Percentiles rank a stretch among this genome's conserved stretches.
Conservation (phyloP, 2,888 invertebrate genomes). For the Dolichomitus sp. region DNA sequence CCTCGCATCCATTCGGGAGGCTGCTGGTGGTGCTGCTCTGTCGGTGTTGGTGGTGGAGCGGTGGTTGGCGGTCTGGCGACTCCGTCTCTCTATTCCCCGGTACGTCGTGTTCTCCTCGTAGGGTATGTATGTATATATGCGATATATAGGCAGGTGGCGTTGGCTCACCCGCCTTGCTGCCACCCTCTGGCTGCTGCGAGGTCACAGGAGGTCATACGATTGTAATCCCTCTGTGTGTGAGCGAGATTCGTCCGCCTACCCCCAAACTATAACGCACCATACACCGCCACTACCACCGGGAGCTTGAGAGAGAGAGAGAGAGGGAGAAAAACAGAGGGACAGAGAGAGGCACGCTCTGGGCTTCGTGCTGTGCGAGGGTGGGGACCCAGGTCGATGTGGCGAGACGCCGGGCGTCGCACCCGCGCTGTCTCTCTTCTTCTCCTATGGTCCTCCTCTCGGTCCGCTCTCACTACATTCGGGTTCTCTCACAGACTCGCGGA, state of each 20-base stretch:
- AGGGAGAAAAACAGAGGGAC: conserved; percentile 38
- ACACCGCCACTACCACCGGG: background rate
- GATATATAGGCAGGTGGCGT: conserved; percentile 29
- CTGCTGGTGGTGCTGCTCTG: conserved; percentile 17
- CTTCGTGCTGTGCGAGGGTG: conserved; percentile 53
- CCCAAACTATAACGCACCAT: conserved; percentile 32
- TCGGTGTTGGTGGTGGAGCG: conserved; percentile 20
- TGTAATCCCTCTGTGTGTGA: conserved; percentile 71
- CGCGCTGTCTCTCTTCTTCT: conserved; percentile 57
- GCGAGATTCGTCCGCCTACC: conserved; percentile 54
- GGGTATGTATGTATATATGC: conserved; percentile 4
- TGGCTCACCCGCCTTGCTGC: conserved; percentile 63
- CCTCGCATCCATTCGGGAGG: conserved; percentile 44
- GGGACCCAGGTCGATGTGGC: conserved; percentile 85
- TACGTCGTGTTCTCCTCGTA: conserved; percentile 53
- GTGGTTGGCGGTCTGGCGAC: conserved; percentile 58
- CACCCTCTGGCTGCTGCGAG: conserved; percentile 69
- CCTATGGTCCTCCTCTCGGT: background rate
- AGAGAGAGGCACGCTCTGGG: conserved; percentile 35
- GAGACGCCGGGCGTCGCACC: conserved; percentile 86
- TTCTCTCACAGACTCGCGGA: conserved; percentile 23
- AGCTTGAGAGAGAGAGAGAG: conserved; percentile 40
- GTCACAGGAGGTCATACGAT: conserved; percentile 78
- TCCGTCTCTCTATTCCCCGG: conserved; percentile 57
- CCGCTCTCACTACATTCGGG: background rate